Evolutionary conservation across 2,797 vertebrate genomes (phyloP).

Genomic region (Halcyon badia): DNA sequence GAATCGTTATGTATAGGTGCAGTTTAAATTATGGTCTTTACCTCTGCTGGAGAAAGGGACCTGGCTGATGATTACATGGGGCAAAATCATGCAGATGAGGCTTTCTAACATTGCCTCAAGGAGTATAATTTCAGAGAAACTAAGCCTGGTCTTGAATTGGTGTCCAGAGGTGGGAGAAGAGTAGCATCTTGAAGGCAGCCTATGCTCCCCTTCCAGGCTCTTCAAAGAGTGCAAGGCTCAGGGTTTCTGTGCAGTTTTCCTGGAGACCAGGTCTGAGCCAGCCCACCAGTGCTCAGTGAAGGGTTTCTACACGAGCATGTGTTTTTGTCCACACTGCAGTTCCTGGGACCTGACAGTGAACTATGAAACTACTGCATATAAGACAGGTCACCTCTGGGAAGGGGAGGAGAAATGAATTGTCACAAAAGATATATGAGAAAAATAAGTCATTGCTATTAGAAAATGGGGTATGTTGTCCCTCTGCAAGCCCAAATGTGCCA

Average conservation of each 20-base stretch:
- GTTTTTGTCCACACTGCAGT: not conserved
- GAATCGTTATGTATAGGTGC: not conserved
- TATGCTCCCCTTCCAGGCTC: not conserved
- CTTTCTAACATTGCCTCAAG: not conserved
- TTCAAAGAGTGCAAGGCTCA: not conserved
- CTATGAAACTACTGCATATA: not conserved
- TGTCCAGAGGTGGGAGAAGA: not conserved
- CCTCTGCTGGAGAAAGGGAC: not conserved
- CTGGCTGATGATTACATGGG: not conserved
- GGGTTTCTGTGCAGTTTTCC: not conserved
- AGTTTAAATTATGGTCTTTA: not conserved
- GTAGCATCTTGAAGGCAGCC: not conserved
- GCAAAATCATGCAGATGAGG: not conserved
- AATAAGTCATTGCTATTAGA: not conserved
- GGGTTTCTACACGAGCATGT: not conserved
- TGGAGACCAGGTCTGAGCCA: not conserved
- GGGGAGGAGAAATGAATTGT: not conserved
- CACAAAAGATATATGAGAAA: not conserved
- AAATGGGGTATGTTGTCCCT: constrained; percentile 13
- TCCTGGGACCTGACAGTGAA: not conserved
- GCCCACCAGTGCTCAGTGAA: rapidly evolving
- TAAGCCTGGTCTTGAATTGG: not conserved
- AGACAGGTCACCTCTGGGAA: constrained; percentile 12
- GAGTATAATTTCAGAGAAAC: not conserved
- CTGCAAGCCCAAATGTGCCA: not conserved